Evolutionary conservation across 2,888 invertebrate genomes (phyloP).

Genomic region (Zele albiditarsus): DNA sequence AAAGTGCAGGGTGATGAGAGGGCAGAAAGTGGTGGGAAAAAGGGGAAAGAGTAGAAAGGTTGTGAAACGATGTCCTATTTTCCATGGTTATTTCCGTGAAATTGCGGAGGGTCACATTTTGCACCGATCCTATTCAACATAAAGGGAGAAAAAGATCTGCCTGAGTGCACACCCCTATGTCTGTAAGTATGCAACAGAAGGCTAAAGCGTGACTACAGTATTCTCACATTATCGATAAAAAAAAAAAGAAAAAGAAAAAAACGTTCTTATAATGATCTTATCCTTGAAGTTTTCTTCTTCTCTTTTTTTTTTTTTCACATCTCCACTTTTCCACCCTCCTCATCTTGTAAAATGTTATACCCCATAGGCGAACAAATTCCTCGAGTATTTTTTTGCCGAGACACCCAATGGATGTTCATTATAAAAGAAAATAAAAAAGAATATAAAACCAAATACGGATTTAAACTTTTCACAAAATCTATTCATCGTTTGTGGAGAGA

Average conservation of each 20-base stretch:
- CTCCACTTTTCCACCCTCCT: not conserved
- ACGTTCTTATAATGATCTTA: not conserved
- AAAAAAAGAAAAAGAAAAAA: not conserved
- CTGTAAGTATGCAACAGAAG: not conserved
- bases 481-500: no score
- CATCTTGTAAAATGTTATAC: not conserved
- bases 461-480: no score
- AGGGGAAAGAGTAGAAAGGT: not conserved
- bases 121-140: not conserved
- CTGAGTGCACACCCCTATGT: no score
- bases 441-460: no score
- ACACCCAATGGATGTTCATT: not conserved
- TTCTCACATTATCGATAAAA: constrained; percentile 13
- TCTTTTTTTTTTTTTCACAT: not conserved
- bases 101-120: not conserved
- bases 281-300: not conserved
- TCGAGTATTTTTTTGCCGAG: not conserved
- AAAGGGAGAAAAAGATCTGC: not conserved
- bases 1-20: not conserved
- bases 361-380: not conserved
- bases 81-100: constrained; percentile 17
- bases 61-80: not conserved
- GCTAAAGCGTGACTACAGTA: not conserved
- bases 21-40: not conserved
- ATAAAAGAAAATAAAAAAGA: not conserved